Evolutionary conservation across 2,888 invertebrate genomes (phyloP), one percentile per base, ranked within the genome.

Genomic region (Macaria notata): DNA sequence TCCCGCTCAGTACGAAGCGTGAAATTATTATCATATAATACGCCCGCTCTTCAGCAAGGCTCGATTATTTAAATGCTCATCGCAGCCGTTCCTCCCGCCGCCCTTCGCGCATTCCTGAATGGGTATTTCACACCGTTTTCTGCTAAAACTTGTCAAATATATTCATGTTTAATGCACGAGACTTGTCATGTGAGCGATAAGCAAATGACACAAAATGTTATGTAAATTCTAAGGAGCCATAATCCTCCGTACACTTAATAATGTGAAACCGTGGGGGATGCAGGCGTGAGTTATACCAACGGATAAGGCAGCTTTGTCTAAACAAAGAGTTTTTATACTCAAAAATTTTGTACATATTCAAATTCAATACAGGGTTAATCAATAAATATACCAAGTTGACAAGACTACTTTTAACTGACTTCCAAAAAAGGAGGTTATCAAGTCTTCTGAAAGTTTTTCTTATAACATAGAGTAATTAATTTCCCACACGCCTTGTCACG

Each of bases 1-100:
- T 45, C 68, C 73, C 76, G 76, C 76, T 77, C 73, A 76, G 71
- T 71, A 76, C 70, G 79, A 79, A 70, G 76, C 83, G 87, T 89
- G 84, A 88, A 89, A 89, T 88, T 88, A 91, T 90, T 91, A 90
- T 90, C 88, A 90, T 89, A 88, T 88, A 89, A 88, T 89, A 84
- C 81, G 83, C 78, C 73, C 69, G 73, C 76, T 77, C 81, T 79
- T 80, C 83, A 83, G 73, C 81, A 79, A 77, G 78, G 76, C 76
- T 83, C 86, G 86, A 87, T 89, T 90, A 90, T 90, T 90, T 86
- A 88, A 89, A 89, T 89, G 81, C 79, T 83, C 81, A 77, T 80
- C 75, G 75, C 78, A 69, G 65, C 70, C 55, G 70, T 66, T 61
- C 61, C 68, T 59, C 63, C 66, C 66, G 64, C 64, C 64, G 63